Evolutionary conservation across 2,888 invertebrate species (phyloP), one percentile per base, ranked within the genome.

Genomic region (Spodoptera littoralis): DNA sequence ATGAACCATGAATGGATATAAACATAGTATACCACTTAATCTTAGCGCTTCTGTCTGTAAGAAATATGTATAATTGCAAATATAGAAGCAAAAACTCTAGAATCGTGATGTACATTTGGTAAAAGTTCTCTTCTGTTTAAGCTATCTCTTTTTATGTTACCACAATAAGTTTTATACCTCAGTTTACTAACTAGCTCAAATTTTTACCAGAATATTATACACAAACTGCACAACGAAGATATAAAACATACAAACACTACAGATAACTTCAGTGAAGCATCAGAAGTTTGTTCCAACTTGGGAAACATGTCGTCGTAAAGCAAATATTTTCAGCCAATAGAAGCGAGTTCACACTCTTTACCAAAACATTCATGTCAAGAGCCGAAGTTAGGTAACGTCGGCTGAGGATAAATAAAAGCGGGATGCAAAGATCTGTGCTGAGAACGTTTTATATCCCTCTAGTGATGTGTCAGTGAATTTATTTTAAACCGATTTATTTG

Each of bases 291-390:
- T 41, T 73, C 60, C 41, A 45, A 62, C 60, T 65, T 57, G 45
- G 57, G 64, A 62, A 70, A 73, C 76, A 77, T 67, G 60, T 71
- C 55, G 46, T 76, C 65, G 56, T 67, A 54, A 54, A 65, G 80
- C 78, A 87, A 86, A 87, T 84, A 87, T 86, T 84, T 80, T 80
- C 66, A 75, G 76, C 77, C 77, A 84, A 85, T 82, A 79, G 65
- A 83, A 84, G 82, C 72, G 64, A 76, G 72, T 78, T 81, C 76
- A 77, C 79, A 80, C 81, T 82, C 83, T 83, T 82, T 78, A 72
- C 79, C 75, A 70, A 84, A 87, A 87, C 79, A 82, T 83, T 84
- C 77, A 76, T 79, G 80, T 84, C 82, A 80, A 84, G 79, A 81
- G 77, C 77, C 75, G 69, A 70, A 79, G 80, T 80, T 80, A 76